Conservation (phyloP, 2,113 vertebrate genomes). For the Nesogale talazaci region DNA sequence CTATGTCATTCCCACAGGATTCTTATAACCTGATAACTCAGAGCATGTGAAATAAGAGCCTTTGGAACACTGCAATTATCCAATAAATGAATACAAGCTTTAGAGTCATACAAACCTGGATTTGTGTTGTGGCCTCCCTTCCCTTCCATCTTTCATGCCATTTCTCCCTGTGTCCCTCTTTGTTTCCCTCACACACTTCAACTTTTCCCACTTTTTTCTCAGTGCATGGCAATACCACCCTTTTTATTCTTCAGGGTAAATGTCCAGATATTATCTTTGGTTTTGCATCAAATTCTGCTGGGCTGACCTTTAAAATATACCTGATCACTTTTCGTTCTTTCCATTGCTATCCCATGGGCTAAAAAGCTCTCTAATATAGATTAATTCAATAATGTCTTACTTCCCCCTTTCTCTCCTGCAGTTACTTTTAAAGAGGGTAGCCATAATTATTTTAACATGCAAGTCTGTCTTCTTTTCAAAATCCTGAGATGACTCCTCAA, state of each 20-base stretch:
- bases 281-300: conserved; percentile 25
- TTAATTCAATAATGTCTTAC: background rate
- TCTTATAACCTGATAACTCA: conserved; percentile 11
- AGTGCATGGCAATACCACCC: background rate
- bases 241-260: background rate
- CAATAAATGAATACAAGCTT: background rate
- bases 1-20: background rate
- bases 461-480: background rate
- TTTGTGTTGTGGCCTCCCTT: background rate
- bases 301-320: conserved; percentile 3
- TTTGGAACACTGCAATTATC: background rate
- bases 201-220: background rate
- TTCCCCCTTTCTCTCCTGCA: background rate
- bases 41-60: background rate
- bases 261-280: background rate
- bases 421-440: background rate
- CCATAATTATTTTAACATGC: background rate
- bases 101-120: background rate
- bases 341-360: too few relatives aligned
- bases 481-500: background rate
- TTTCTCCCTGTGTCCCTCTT: background rate
- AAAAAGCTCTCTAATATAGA: background rate
- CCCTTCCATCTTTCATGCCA: background rate
- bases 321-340: background rate
- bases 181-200: background rate